phyloP scores from a whole-genome alignment of 2,797 vertebrate species.

The Echeneis naucrates region DNA sequence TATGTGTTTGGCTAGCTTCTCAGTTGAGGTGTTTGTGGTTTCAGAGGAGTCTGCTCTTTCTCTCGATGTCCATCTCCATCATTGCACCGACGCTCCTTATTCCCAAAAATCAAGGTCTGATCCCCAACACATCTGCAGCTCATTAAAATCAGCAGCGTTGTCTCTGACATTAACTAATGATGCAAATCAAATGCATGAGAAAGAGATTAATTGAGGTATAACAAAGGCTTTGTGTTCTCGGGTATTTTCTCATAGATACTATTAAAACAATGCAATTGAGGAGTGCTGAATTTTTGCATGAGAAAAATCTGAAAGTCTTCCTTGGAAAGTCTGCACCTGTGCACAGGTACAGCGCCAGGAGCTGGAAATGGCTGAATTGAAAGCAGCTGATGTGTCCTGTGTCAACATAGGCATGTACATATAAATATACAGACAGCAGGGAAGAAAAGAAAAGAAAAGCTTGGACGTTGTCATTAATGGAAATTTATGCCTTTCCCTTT shows the following conservation, averaged over 20 bases:
- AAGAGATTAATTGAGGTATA: constrained; percentile 48
- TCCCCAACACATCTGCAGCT: constrained; percentile 75
- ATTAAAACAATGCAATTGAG: constrained; percentile 14
- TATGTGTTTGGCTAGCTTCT: constrained; percentile 62
- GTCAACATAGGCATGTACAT: constrained; percentile 3
- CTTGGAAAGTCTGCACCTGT: constrained; percentile 53
- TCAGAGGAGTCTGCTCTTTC: constrained; percentile 57
- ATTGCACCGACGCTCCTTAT: constrained; percentile 35
- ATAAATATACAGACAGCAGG: constrained; percentile 11
- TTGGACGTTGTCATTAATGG: constrained; percentile 44
- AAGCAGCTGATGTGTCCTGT: constrained; percentile 46
- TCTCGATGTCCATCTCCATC: constrained; percentile 49
- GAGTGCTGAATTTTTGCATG: constrained; percentile 23
- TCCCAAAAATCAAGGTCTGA: constrained; percentile 54
- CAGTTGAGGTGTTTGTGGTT: constrained; percentile 66
- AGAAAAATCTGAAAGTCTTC: constrained; percentile 40
- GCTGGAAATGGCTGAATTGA: constrained; percentile 33
- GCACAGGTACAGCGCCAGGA: constrained; percentile 47
- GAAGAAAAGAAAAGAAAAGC: constrained; percentile 18
- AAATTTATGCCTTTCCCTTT: constrained; percentile 53
- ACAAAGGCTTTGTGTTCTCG: constrained; percentile 47
- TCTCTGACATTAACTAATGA: constrained; percentile 72
- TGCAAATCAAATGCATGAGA: constrained; percentile 63
- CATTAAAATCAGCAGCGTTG: constrained; percentile 67
- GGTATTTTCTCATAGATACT: constrained; percentile 30